Base-by-base conservation (phyloP, 2,888 invertebrate species). In the Toxonevra muliebris region DNA sequence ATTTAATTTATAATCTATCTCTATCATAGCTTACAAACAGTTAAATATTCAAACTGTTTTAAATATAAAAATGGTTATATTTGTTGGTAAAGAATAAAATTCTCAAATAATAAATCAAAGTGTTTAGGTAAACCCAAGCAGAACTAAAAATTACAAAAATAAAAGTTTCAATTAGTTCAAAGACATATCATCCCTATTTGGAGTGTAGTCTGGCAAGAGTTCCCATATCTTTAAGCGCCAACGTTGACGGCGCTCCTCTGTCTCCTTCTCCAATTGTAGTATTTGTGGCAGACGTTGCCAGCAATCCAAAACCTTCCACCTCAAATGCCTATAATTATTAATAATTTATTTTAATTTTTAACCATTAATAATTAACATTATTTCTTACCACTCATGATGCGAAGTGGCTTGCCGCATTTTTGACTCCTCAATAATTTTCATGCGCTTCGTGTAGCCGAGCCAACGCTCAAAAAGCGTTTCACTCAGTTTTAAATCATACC, bases 221-320 rank as follows among this genome's bases (percentile, higher is more conserved):
- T 91, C 90, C 85, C 90, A 88, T 12, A 92, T 92, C 84, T 90
- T 91, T 78, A 90, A 86, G 59, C 92, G 86, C 92, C 92, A 92
- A 77, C 89, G 88, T 73, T 88, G 87, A 78, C 91, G 90, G 58
- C 91, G 88, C 65, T 88, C 87, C 75, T 92, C 91, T 73, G 90
- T 91, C 72, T 90, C 89, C 73, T 89, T 88, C 80, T 90, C 89
- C 69, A 91, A 81, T 69, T 88, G 87, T 65, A 90, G 86, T 53
- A 92, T 86, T 53, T 89, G 89, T 3, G 91, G 90, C 67, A 92
- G 81, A 1, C 89, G 88, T 71, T 88, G 87, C 92, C 92, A 92
- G 74, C 88, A 86, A 60, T 88, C 87, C 58, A 88, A 81, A 52
- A 85, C 86, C 71, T 84, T 85, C 85, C 85, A 86, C 70, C 84